Conservation (phyloP, 2,113 vertebrate species). For the Oophaga pumilio region DNA sequence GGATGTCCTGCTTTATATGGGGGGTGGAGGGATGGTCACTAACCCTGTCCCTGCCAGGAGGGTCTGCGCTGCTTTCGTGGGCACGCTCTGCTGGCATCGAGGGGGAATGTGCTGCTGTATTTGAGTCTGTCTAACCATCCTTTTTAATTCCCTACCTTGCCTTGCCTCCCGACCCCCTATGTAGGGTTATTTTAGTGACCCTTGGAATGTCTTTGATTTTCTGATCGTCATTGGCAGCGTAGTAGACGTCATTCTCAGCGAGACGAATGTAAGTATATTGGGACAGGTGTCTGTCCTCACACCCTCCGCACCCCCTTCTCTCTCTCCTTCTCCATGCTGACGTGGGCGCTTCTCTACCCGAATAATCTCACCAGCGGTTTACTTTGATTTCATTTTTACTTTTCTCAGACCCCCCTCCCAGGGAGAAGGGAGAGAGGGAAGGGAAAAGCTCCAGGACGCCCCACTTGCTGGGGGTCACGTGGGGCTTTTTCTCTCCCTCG, state of each 20-base stretch:
- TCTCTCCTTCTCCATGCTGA: constrained; percentile 64
- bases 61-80: not conserved
- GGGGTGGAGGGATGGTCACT: constrained; percentile 30
- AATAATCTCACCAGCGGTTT: constrained; percentile 71
- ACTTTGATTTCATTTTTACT: constrained; percentile 48
- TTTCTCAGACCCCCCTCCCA: constrained; percentile 71
- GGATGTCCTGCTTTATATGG: not conserved
- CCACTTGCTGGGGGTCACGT: not conserved
- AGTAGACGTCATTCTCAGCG: constrained; percentile 99
- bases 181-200: constrained; percentile 99
- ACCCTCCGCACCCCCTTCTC: constrained; percentile 67
- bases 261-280: constrained; percentile 98
- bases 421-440: constrained; percentile 71
- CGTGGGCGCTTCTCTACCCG: constrained; percentile 64
- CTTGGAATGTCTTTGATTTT: constrained; percentile 99
- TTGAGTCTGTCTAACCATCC: constrained; percentile 93
- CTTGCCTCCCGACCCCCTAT: constrained; percentile 86
- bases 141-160: constrained; percentile 90
- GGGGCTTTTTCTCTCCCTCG: constrained; percentile 42
- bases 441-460: constrained; percentile 60
- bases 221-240: constrained; percentile 99
- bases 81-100: constrained; percentile 62
- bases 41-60: constrained; percentile 39
- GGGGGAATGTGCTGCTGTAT: constrained; percentile 72
- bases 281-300: constrained; percentile 64